Conservation (phyloP, 2,113 vertebrate species). For the Serinus canaria region DNA sequence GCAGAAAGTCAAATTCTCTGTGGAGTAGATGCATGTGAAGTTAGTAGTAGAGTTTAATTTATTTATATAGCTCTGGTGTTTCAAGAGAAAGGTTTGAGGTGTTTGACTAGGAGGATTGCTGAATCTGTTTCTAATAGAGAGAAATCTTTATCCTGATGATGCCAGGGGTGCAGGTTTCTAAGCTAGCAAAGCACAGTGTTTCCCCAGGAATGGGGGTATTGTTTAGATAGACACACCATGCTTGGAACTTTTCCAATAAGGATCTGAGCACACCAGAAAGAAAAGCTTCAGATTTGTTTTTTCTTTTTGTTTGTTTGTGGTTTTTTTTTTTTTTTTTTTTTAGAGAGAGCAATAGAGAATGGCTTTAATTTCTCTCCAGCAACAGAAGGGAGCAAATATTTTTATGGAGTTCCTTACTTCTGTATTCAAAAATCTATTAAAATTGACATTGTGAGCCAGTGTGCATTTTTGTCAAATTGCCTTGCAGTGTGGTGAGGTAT, state of each 20-base stretch:
- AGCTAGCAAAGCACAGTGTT: background rate
- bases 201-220: background rate
- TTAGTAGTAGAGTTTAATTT: background rate
- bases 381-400: background rate
- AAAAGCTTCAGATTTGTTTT: background rate
- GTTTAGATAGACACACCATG: background rate
- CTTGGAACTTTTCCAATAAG: background rate
- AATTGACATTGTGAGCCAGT: background rate
- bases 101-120: background rate
- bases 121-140: constrained; percentile 7
- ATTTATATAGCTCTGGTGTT: background rate
- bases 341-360: background rate
- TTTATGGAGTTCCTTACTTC: background rate
- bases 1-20: background rate
- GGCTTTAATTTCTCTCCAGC: background rate
- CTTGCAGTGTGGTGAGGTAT: background rate
- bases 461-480: background rate
- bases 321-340: background rate
- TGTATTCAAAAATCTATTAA: background rate
- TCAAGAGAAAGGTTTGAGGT: background rate
- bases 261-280: background rate
- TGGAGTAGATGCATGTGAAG: background rate
- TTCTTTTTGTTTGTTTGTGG: background rate
- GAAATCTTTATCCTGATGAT: background rate
- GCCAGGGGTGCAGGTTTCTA: background rate